Base-by-base conservation (phyloP, 2,113 vertebrate genomes). In the Colaptes auratus region DNA sequence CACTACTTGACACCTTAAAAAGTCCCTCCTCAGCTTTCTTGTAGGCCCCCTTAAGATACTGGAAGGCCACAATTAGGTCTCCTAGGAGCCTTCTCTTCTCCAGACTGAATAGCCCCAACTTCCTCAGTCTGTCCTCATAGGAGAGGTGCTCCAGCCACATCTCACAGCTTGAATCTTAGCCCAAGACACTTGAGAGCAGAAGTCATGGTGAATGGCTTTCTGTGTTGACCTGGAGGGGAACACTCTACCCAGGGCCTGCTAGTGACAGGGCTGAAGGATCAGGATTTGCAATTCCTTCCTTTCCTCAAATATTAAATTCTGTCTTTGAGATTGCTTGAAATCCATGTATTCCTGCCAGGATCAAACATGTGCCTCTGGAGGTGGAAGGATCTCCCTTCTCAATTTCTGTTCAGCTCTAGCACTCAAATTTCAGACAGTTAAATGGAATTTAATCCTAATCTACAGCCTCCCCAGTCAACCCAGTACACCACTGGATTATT, bases 141-240 rank as follows among this genome's bases (percentile, higher is more conserved):
- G 39, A 39, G 39, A 39, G 39, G 39, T 12, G 10, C 39, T 39
- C 39, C 39, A 39, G 39, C 39, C 39, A 39, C 39, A 39, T 19
- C n/a, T 71, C 53, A 46, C 9, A 30, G 18, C 10, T 63, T 81
- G 42, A 48, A 30, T 56, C 17, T 66, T 5, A 56, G 61, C 27
- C n/a, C 3, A n/a, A 83, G 60, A 16, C 27, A 15, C 20, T 69
- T n/a, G 2, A 63, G 44, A 86, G 23, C 27, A 73, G 35, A 48
- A 18, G 31, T 86, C 28, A 50, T 64, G 56, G 27, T 0, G 18
- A 28, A 8, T 25, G 58, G 18, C 15, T 59, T 90, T 75, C 66
- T 13, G 5, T 5, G 7, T 1, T 1, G 2, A 50, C 10, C 19
- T 18, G 5, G 9, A 52, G 7, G 6, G 21, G 35, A 89, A 61